These are phyloP conservation scores for Styela clava DNA, from an alignment of 23 tunicate species.

Conservation along the genomic window DNA sequence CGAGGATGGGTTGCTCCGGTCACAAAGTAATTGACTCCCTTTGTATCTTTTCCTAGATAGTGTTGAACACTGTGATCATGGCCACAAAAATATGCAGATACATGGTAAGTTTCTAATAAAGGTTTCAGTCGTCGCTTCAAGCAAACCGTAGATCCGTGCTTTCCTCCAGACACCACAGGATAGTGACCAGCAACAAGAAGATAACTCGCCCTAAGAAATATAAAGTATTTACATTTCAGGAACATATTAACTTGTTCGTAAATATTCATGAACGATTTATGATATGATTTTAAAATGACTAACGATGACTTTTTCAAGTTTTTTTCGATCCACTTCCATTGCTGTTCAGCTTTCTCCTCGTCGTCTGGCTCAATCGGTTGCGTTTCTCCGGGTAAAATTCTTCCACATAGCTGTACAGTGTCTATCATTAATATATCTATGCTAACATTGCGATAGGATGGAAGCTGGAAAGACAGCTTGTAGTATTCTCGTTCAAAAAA, in stretches of 20 bases:
- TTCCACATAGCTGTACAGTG: constrained; percentile 89
- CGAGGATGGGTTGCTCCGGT: constrained; percentile 66
- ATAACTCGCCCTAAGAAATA: constrained; percentile 56
- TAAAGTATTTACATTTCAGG: background rate
- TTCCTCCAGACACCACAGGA: constrained; percentile 88
- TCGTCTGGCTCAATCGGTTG: constrained; percentile 76
- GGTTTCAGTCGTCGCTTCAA: constrained; percentile 69
- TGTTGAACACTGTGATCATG: constrained; percentile 98
- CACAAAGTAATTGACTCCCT: constrained; percentile 89
- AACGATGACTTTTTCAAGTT: constrained; percentile 57
- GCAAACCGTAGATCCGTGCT: constrained; percentile 77
- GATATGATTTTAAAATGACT: constrained; percentile 6
- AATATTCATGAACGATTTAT: no score
- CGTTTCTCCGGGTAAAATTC: constrained; percentile 40
- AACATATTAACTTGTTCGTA: no score
- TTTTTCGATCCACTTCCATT: constrained; percentile 88
- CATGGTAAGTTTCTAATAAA: constrained; percentile 61
- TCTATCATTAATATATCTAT: constrained; percentile 85
- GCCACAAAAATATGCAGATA: constrained; percentile 72
- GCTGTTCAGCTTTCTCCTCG: constrained; percentile 64
- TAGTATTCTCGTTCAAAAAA: constrained; percentile 60
- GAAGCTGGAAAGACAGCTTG: constrained; percentile 64
- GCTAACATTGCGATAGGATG: constrained; percentile 55
- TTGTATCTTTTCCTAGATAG: constrained; percentile 40
- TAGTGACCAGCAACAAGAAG: constrained; percentile 89